Evolutionary conservation across 1,140 invertebrate genomes (phyloP).

Genomic region (Sarcophaga bullata): DNA sequence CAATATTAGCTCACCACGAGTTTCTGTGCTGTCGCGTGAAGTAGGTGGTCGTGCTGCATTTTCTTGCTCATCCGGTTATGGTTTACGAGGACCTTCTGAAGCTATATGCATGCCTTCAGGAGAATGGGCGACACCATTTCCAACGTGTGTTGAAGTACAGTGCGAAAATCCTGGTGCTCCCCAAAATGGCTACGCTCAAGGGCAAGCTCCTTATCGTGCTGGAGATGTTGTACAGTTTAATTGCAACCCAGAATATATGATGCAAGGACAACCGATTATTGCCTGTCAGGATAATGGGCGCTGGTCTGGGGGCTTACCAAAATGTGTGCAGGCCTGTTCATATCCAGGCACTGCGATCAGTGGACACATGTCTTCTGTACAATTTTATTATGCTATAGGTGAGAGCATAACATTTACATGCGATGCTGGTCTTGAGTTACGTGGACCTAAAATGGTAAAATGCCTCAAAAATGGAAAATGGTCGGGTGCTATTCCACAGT

Average conservation of each 20-base stretch:
- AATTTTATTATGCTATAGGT: slow-evolving; percentile 86
- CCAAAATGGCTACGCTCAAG: slow-evolving; percentile 80
- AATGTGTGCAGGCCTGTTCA: slow-evolving; percentile 85
- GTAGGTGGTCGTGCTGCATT: slow-evolving; percentile 83
- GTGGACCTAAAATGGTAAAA: slow-evolving; percentile 78
- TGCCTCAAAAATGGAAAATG: slow-evolving; percentile 85
- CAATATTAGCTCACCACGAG: slow-evolving; percentile 70
- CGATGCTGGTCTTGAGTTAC: slow-evolving; percentile 77
- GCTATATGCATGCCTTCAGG: slow-evolving; percentile 81
- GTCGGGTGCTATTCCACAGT: slow-evolving; percentile 83
- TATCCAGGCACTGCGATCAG: slow-evolving; percentile 87
- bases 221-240: slow-evolving; percentile 87
- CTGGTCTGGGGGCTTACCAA: slow-evolving; percentile 85
- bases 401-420: slow-evolving; percentile 88
- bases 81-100: slow-evolving; percentile 77
- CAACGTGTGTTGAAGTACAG: slow-evolving; percentile 82
- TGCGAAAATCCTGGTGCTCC: slow-evolving; percentile 77
- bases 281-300: slow-evolving; percentile 88
- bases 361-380: slow-evolving; percentile 84
- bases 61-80: slow-evolving; percentile 83
- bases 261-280: slow-evolving; percentile 85
- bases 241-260: slow-evolving; percentile 87
- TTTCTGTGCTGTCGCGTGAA: slow-evolving; percentile 77
- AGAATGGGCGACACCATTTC: slow-evolving; percentile 81
- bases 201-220: slow-evolving; percentile 77